phyloP scores from a whole-genome alignment of 2,113 vertebrate species.

The Caracal caracal region DNA sequence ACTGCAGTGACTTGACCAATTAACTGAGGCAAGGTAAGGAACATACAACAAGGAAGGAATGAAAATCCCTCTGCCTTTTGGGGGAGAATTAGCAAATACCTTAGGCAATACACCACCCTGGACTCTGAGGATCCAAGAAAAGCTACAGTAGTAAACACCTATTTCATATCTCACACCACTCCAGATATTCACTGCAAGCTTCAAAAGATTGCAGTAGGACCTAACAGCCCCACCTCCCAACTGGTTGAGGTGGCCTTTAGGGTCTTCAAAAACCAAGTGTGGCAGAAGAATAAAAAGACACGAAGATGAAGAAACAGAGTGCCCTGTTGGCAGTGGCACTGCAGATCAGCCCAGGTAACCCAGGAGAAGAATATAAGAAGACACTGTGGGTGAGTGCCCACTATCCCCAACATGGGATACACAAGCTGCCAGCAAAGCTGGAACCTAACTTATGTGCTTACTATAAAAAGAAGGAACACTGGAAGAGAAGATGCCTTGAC shows the following conservation, averaged over 20 bases:
- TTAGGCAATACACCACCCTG: not conserved
- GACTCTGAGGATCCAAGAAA: not conserved
- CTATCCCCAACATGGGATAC: not conserved
- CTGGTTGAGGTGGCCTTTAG: not conserved
- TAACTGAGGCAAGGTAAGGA: not conserved
- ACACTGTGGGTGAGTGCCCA: not conserved
- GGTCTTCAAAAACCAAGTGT: not conserved
- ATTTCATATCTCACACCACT: not conserved
- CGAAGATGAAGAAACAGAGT: not conserved
- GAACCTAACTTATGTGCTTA: too few relatives aligned
- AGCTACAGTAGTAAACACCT: not conserved
- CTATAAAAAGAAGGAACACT: not conserved
- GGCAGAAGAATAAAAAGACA: not conserved
- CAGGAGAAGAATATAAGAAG: not conserved
- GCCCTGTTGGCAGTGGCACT: too few relatives aligned
- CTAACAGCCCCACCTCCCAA: not conserved
- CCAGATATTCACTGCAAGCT: not conserved
- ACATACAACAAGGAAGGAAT: not conserved
- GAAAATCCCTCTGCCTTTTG: not conserved
- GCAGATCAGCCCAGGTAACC: not conserved
- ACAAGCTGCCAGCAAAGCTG: not conserved
- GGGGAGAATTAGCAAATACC: not conserved
- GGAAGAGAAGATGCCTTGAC: not conserved
- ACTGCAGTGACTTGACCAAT: not conserved
- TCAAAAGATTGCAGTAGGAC: not conserved